Evolutionary conservation across 2,797 vertebrate genomes (phyloP), one percentile per base, ranked within the genome.

Genomic region (Kryptolebias ocellatus): DNA sequence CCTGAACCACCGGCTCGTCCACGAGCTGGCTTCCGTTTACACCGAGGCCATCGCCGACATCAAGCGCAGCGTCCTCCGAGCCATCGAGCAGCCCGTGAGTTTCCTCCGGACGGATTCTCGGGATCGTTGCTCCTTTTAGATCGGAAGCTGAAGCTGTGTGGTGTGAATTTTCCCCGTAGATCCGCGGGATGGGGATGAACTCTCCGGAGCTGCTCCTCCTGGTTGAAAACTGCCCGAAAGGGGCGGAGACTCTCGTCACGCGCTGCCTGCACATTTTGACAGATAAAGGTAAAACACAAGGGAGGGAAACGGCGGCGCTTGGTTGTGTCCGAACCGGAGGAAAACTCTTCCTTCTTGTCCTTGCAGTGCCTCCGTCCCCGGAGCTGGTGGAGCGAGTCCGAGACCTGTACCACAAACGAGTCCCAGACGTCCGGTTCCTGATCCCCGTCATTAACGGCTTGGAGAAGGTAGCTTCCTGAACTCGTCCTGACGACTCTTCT

Each of bases 21-120:
- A 98, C 0, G 97, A 99, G 77, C 86, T 99, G 67, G 97, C 97
- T 0, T 93, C 97, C 0, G 96, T 99, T 75, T 99, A 98, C 92
- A 98, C 96, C 0, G 96, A 99, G 89, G 97, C 97, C 88, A 98
- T 97, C 0, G 96, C 97, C 0, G 97, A 99, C 93, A 99, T 98
- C 91, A 99, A 99, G 61, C 94, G 97, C 64, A 98, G 96, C 0
- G 95, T 99, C 29, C 93, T 99, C 1, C 81, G 97, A 3, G 96
- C 97, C 57, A 97, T 98, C 4, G 97, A 98, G 83, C 96, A 96
- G 67, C 97, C 97, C 31, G 96, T 99, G 60, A 89, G 92, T 79
- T 50, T 27, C 1, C 10, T 27, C 24, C 27, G 45, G 45, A 17
- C 15, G 15, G 45, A 17, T 15, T 46, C 45, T 46, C 2, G 20